Percentiles rank a stretch among this genome's conserved stretches.
Conservation (phyloP, 2,888 invertebrate species). For the Nudaria mundana region DNA sequence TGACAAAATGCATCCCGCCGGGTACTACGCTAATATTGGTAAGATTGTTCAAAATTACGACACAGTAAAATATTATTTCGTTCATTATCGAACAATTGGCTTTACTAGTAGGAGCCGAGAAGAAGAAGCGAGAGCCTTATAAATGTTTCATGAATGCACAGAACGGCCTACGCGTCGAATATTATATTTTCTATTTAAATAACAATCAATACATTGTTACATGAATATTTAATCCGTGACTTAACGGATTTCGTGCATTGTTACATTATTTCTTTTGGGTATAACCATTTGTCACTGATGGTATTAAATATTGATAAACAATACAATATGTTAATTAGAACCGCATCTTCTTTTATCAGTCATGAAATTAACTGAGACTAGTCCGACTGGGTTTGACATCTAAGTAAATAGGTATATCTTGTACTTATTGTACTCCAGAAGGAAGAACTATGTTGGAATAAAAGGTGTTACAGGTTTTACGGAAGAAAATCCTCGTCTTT, state of each 20-base stretch:
- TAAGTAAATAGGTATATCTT: too few species aligned
- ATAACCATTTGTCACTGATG: not conserved
- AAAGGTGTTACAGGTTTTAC: too few species aligned
- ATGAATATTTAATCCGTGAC: conserved; percentile 4
- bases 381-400: too few species aligned
- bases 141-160: conserved; percentile 7
- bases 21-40: conserved; percentile 79
- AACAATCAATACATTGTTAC: conserved; percentile 9
- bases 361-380: too few species aligned
- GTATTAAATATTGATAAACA: not conserved
- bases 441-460: too few species aligned
- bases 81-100: conserved; percentile 8
- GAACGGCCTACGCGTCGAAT: conserved; percentile 4
- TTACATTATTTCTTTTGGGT: not conserved
- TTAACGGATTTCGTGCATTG: conserved; percentile 4
- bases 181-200: conserved; percentile 8
- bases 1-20: conserved; percentile 75
- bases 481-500: too few species aligned
- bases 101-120: conserved; percentile 1
- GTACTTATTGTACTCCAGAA: too few species aligned
- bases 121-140: conserved; percentile 6
- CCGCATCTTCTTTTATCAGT: too few species aligned
- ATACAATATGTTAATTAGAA: too few species aligned
- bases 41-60: conserved; percentile 45
- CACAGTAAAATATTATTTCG: not conserved